phyloP scores from a whole-genome alignment of 2,888 invertebrate species.

The Megastigmus dorsalis region DNA sequence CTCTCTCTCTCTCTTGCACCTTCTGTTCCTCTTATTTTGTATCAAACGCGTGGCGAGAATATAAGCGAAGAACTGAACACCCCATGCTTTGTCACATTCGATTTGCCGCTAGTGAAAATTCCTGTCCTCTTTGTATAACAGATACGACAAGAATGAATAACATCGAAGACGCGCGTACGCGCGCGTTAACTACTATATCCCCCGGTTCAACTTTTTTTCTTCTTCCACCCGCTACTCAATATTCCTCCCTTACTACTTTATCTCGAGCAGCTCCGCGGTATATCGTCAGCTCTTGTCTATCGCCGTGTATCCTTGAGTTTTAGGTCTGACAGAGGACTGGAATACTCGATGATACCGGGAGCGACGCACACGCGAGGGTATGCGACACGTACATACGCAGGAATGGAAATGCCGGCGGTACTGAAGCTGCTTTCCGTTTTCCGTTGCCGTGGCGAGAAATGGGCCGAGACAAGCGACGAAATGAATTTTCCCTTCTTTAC shows the following conservation, averaged over 20 bases:
- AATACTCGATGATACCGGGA: background rate
- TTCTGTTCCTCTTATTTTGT: background rate
- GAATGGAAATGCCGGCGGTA: no score
- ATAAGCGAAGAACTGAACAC: no score
- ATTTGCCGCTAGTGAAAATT: slow-evolving; percentile 43
- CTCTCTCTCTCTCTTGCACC: background rate
- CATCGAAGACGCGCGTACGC: no score
- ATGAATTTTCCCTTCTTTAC: slow-evolving; percentile 37
- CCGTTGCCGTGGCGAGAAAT: slow-evolving; percentile 12
- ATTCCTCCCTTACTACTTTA: no score
- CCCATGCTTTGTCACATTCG: slow-evolving; percentile 41
- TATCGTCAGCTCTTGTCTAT: background rate
- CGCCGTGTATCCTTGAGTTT: no score
- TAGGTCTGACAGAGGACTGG: background rate
- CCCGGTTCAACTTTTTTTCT: background rate
- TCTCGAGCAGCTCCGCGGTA: no score
- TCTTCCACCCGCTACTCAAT: background rate
- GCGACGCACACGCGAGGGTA: background rate
- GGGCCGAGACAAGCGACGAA: slow-evolving; percentile 26
- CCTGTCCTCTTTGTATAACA: background rate
- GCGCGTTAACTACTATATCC: background rate
- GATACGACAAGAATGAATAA: background rate
- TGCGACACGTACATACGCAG: no score
- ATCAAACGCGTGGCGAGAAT: no score
- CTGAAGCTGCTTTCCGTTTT: slow-evolving; percentile 5